Conservation (phyloP, 2,113 vertebrate genomes). For the Terrapene triunguis region DNA sequence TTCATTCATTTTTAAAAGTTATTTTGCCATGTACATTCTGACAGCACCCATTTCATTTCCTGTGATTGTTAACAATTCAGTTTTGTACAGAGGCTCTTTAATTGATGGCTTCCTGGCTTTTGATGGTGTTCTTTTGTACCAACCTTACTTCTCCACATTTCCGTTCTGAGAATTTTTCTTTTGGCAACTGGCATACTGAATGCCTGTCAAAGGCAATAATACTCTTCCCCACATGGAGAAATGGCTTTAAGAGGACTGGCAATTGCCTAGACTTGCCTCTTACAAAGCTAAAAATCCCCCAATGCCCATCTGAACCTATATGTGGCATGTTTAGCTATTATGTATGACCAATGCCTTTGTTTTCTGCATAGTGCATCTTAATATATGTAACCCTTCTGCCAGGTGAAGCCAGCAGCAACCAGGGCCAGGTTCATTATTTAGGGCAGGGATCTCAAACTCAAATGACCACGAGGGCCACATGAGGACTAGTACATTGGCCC, state of each 20-base stretch:
- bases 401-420: too few relatives aligned
- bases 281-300: not conserved
- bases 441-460: too few relatives aligned
- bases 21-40: conserved; percentile 1
- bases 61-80: conserved; percentile 29
- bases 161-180: not conserved
- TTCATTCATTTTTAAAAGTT: not conserved
- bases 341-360: not conserved
- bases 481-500: too few relatives aligned
- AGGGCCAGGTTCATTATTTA: too few relatives aligned
- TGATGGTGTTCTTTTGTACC: not conserved
- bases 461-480: too few relatives aligned
- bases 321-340: not conserved
- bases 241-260: not conserved
- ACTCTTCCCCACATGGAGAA: not conserved
- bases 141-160: conserved; percentile 1
- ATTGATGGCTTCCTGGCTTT: conserved; percentile 20
- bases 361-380: not conserved
- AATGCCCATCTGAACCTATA: not conserved
- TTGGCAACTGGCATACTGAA: not conserved
- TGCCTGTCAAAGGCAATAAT: not conserved
- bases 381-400: too few relatives aligned
- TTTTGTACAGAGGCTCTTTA: conserved; percentile 6
- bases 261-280: not conserved
- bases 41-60: conserved; percentile 50